These are phyloP conservation scores for Leucophora obtusa DNA, from an alignment of 2,888 invertebrate species.

Conservation along the genomic window DNA sequence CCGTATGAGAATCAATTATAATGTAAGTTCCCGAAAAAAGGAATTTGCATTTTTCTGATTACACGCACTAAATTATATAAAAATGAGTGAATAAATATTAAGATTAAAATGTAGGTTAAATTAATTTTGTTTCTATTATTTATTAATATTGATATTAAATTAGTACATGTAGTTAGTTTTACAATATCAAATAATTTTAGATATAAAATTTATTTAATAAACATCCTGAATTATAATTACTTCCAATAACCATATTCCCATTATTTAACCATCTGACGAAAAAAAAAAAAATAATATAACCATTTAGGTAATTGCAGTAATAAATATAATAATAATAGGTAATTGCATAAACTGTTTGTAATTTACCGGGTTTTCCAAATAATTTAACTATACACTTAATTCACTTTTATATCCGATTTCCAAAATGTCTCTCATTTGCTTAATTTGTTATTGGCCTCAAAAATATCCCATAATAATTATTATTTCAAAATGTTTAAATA, in stretches of 20 bases:
- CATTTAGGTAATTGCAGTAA: neutral
- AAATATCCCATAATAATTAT: neutral
- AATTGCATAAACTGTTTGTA: too few relatives aligned
- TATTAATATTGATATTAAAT: constrained; percentile 28
- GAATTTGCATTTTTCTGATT: constrained; percentile 53
- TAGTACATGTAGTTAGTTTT: constrained; percentile 45
- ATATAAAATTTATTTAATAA: constrained; percentile 29
- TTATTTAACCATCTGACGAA: neutral
- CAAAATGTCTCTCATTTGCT: neutral
- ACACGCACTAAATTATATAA: neutral
- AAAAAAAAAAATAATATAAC: neutral
- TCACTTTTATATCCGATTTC: neutral
- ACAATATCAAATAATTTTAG: constrained; percentile 14
- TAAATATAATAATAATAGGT: too few relatives aligned
- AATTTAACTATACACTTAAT: constrained; percentile 20
- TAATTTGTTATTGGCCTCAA: neutral
- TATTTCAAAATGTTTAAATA: constrained; percentile 3
- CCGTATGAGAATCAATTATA: constrained; percentile 74
- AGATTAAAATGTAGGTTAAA: constrained; percentile 66
- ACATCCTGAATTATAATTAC: neutral
- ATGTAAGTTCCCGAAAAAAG: constrained; percentile 64
- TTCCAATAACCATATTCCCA: neutral
- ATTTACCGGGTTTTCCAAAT: too few relatives aligned
- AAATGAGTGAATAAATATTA: constrained; percentile 54
- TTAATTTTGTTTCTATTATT: constrained; percentile 43